Percentiles rank a stretch among this genome's conserved stretches.
Evolutionary conservation across 2,888 invertebrate species (phyloP).

Genomic region (Lasioglossum villosulum): DNA sequence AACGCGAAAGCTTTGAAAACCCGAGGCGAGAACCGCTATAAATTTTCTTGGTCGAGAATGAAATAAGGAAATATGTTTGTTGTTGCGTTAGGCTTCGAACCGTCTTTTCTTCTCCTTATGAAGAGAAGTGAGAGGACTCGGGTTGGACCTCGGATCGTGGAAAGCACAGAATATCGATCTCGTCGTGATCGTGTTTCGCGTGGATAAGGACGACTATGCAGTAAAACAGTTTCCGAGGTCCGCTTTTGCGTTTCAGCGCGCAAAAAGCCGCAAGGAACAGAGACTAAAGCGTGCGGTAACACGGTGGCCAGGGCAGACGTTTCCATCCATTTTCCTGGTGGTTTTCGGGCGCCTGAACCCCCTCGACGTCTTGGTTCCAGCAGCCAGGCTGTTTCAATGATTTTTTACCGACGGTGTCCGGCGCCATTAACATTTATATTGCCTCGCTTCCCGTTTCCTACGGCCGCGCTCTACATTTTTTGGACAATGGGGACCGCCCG

Average conservation of each 20-base stretch:
- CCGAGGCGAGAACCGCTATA: not conserved
- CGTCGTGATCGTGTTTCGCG: too few relatives aligned
- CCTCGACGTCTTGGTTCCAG: constrained; percentile 50
- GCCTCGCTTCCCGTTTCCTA: constrained; percentile 66
- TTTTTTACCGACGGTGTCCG: constrained; percentile 47
- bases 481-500: constrained; percentile 73
- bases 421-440: constrained; percentile 80
- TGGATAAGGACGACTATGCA: not conserved
- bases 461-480: constrained; percentile 66
- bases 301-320: constrained; percentile 20
- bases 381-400: constrained; percentile 37
- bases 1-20: not conserved
- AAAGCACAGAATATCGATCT: too few relatives aligned
- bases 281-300: not conserved
- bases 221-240: not conserved
- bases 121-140: too few relatives aligned
- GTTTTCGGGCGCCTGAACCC: constrained; percentile 32
- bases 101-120: too few relatives aligned
- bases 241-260: not conserved
- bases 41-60: not conserved
- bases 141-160: too few relatives aligned
- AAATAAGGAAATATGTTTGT: not conserved
- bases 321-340: constrained; percentile 64
- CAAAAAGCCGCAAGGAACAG: not conserved
- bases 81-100: too few relatives aligned